Evolutionary conservation across 2,888 invertebrate genomes (phyloP).

Genomic region (Drosophila fungiperda): DNA sequence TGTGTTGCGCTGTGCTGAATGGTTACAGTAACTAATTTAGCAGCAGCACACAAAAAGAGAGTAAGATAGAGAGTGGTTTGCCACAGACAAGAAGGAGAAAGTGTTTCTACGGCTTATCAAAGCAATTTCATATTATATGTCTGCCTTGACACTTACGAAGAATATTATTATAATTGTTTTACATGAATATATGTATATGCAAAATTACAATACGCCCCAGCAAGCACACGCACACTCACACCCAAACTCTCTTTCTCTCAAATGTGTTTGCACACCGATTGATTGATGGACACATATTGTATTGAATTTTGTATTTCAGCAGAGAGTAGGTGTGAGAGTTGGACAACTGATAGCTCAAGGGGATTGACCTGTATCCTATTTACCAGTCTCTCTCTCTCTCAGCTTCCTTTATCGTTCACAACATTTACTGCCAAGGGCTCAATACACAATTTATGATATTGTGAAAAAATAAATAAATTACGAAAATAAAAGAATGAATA

Average conservation of each 20-base stretch:
- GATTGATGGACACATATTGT: slow-evolving; percentile 10
- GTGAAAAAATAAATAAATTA: neutral
- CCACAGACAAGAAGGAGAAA: slow-evolving; percentile 6
- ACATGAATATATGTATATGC: slow-evolving; percentile 12
- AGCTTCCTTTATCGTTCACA: neutral
- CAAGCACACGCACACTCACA: too few relatives aligned
- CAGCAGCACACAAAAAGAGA: neutral
- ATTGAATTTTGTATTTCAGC: slow-evolving; percentile 3
- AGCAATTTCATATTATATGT: slow-evolving; percentile 46
- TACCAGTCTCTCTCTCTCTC: neutral
- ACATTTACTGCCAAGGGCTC: neutral
- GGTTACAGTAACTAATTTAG: slow-evolving; percentile 51
- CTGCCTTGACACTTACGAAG: slow-evolving; percentile 46
- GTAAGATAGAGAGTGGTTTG: slow-evolving; percentile 7
- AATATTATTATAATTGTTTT: slow-evolving; percentile 62
- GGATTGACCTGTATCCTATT: slow-evolving; percentile 12
- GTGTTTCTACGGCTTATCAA: slow-evolving; percentile 56
- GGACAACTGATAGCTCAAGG: slow-evolving; percentile 10
- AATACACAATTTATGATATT: neutral
- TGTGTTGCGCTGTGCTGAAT: slow-evolving; percentile 34
- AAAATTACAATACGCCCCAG: slow-evolving; percentile 14
- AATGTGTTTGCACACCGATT: slow-evolving; percentile 20
- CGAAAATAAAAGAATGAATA: neutral
- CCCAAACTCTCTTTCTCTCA: neutral
- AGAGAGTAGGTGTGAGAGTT: neutral